A percentile compares a stretch with the other conserved stretches of the same genome.
These are phyloP conservation scores for Coilia nasus DNA, from an alignment of 2,797 vertebrate genomes.

Conservation along the genomic window DNA sequence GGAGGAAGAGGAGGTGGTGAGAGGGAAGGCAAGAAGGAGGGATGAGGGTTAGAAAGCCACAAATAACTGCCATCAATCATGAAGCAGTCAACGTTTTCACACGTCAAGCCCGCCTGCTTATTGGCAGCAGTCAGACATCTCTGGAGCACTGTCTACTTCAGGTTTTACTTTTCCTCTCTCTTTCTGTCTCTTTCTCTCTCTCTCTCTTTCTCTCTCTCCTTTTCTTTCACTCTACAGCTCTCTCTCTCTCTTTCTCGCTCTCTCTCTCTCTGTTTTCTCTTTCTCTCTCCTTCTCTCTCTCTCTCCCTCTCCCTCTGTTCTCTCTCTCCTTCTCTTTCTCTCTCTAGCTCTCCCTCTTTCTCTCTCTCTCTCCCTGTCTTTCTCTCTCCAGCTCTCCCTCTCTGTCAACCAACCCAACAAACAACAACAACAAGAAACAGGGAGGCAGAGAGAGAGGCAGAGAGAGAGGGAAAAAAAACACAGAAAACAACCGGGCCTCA, in stretches of 20 bases:
- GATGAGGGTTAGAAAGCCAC: constrained; percentile 77
- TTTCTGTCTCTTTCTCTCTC: constrained; percentile 56
- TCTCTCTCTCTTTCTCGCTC: too few relatives aligned
- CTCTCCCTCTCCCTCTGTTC: too few relatives aligned
- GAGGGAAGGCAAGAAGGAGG: constrained; percentile 56
- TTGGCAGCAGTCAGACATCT: constrained; percentile 83
- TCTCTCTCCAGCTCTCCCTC: constrained; percentile 47
- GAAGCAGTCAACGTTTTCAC: constrained; percentile 82
- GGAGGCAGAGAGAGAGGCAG: constrained; percentile 45
- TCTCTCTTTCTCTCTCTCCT: constrained; percentile 27
- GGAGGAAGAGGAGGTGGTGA: neutral
- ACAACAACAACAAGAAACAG: constrained; percentile 71
- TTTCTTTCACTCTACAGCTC: too few relatives aligned
- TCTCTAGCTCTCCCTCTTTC: too few relatives aligned
- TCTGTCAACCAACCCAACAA: constrained; percentile 77
- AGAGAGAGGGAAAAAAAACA: constrained; percentile 58
- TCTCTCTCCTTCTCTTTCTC: constrained; percentile 48
- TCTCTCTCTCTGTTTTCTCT: too few relatives aligned
- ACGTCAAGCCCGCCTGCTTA: constrained; percentile 81
- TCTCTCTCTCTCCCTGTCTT: too few relatives aligned
- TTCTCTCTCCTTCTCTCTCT: too few relatives aligned
- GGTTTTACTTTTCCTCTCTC: constrained; percentile 57
- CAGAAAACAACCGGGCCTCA: constrained; percentile 57
- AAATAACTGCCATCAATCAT: constrained; percentile 89
- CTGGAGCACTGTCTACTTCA: constrained; percentile 62